Conservation (phyloP, 2,797 vertebrate genomes). For the Champsocephalus gunnari region DNA sequence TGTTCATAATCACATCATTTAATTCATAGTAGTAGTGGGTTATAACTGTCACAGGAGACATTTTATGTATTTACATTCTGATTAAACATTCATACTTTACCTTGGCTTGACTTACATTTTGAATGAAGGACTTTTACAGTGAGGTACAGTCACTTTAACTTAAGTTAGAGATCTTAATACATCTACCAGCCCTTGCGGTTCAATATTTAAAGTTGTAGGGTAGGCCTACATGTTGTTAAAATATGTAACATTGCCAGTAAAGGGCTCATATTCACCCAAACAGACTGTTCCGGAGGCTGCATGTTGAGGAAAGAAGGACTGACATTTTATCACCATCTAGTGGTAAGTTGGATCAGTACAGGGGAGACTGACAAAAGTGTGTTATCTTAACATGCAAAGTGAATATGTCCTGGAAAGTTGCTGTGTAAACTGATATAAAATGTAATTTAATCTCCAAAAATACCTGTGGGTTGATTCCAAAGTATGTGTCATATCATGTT, state of each 20-base stretch:
- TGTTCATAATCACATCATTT: not conserved
- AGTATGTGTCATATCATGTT: no score
- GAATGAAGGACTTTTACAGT: no score
- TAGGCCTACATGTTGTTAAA: not conserved
- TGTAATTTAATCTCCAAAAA: not conserved
- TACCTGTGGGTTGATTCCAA: no score
- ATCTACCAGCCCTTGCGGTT: not conserved
- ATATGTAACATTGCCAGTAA: conserved; percentile 17
- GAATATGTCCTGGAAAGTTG: not conserved
- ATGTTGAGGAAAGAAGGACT: not conserved
- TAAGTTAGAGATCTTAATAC: not conserved
- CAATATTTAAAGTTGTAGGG: not conserved
- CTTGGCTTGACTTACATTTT: no score
- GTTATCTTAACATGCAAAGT: not conserved
- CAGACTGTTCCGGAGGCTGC: not conserved
- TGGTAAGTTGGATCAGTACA: conserved; percentile 8
- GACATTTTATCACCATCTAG: conserved; percentile 13
- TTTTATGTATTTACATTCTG: not conserved
- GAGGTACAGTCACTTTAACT: no score
- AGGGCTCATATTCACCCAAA: not conserved
- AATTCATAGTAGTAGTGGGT: not conserved
- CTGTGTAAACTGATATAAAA: not conserved
- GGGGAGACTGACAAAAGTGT: not conserved
- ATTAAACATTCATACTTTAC: no score
- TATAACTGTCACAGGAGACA: not conserved